Conservation (phyloP, 2,797 vertebrate species). For the Phalloptychus januarius region DNA sequence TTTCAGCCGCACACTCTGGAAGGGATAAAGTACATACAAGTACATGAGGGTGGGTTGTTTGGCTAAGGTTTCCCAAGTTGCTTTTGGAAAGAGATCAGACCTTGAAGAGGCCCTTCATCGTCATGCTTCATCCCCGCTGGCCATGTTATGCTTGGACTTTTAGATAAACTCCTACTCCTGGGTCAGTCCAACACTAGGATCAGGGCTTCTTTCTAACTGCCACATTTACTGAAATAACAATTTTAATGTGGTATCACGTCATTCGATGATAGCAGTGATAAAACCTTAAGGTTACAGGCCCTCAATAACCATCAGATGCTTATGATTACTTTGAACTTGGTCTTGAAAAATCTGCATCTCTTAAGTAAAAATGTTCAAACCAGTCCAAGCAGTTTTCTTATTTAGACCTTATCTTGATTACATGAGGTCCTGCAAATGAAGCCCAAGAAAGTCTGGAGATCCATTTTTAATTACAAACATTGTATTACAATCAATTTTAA, state of each 20-base stretch:
- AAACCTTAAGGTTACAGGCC: neutral
- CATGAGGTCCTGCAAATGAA: neutral
- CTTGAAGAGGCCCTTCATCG: constrained; percentile 68
- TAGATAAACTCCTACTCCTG: constrained; percentile 86
- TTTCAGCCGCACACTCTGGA: constrained; percentile 80
- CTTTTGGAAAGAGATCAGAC: constrained; percentile 90
- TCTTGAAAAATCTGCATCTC: neutral
- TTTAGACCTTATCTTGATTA: neutral
- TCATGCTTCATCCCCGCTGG: constrained; percentile 78
- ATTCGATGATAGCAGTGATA: neutral
- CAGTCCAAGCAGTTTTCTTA: neutral
- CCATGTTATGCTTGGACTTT: constrained; percentile 88
- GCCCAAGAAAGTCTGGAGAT: neutral
- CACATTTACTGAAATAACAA: constrained; percentile 62
- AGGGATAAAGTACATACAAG: constrained; percentile 55
- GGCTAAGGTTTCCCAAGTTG: constrained; percentile 82
- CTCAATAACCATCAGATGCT: neutral
- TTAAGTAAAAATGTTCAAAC: neutral
- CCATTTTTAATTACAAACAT: neutral
- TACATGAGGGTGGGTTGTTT: constrained; percentile 71
- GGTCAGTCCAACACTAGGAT: constrained; percentile 5
- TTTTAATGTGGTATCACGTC: constrained; percentile 71
- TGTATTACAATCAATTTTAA: neutral
- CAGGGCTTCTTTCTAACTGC: constrained; percentile 42
- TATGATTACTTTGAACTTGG: neutral